These are phyloP conservation scores for Drosophila prostipennis DNA, from an alignment of 2,888 invertebrate genomes.

Conservation along the genomic window DNA sequence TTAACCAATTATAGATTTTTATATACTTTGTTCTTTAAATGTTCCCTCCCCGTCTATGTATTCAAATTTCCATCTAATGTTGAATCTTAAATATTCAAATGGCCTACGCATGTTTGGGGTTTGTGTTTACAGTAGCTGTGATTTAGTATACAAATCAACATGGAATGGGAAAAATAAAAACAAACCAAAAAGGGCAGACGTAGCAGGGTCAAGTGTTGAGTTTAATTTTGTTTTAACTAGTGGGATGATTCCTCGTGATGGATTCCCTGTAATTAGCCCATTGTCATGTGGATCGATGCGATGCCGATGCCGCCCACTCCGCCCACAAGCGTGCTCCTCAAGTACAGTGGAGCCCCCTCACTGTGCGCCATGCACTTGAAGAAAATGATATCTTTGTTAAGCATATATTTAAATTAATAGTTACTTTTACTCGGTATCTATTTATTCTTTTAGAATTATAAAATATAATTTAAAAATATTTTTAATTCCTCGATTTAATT, in stretches of 20 bases:
- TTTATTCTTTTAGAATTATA: too few relatives aligned
- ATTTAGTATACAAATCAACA: conserved; percentile 17
- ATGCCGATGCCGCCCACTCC: conserved; percentile 15
- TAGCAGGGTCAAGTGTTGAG: conserved; percentile 30
- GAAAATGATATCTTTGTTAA: too few relatives aligned
- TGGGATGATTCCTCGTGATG: conserved; percentile 26
- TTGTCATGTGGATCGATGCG: conserved; percentile 32
- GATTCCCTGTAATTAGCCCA: conserved; percentile 32
- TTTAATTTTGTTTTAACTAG: conserved; percentile 10
- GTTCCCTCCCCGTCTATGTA: not conserved
- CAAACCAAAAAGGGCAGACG: conserved; percentile 2
- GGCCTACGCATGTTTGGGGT: conserved; percentile 9
- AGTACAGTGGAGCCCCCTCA: conserved; percentile 15
- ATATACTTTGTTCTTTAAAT: not conserved
- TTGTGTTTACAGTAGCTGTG: conserved; percentile 18
- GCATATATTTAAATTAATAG: too few relatives aligned
- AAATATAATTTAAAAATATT: too few relatives aligned
- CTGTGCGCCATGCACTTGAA: too few relatives aligned
- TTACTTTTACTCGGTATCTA: too few relatives aligned
- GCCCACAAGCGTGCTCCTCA: conserved; percentile 13
- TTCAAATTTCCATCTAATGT: not conserved
- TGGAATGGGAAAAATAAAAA: conserved; percentile 1
- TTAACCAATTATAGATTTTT: too few relatives aligned
- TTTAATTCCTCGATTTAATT: too few relatives aligned
- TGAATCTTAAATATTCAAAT: conserved; percentile 2